Percentiles rank a stretch among this genome's conserved stretches.
phyloP scores from a whole-genome alignment of 2,888 invertebrate species.

The Auanema sp. region DNA sequence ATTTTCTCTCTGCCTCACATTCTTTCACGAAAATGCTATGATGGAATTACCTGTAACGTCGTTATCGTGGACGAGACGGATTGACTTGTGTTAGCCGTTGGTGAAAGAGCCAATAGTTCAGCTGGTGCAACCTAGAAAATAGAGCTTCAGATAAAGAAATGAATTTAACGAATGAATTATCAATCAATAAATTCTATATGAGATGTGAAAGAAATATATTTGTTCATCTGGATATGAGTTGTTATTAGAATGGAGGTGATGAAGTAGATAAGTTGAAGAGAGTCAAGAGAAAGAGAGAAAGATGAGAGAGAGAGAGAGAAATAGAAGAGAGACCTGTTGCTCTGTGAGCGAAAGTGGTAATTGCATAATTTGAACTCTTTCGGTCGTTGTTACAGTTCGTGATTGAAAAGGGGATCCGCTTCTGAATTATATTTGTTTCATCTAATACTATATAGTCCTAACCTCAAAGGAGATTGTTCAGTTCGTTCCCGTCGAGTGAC shows the following conservation, averaged over 20 bases:
- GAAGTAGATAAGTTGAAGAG: no score
- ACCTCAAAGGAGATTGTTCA: slow-evolving; percentile 46
- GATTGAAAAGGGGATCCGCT: slow-evolving; percentile 52
- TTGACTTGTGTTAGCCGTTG: slow-evolving; percentile 53
- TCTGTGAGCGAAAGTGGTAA: slow-evolving; percentile 47
- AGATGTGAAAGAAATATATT: background rate
- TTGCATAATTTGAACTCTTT: slow-evolving; percentile 60
- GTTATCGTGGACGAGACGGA: slow-evolving; percentile 53
- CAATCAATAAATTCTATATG: background rate
- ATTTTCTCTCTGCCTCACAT: no score
- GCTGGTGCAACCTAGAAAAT: slow-evolving; percentile 44
- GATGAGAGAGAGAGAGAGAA: background rate
- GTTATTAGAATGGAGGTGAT: no score
- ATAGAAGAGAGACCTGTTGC: slow-evolving; percentile 22
- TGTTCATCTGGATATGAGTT: background rate
- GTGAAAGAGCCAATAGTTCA: slow-evolving; percentile 49
- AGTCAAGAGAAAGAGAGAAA: no score
- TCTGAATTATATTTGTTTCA: slow-evolving; percentile 19
- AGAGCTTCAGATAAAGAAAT: no score
- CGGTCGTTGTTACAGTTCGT: slow-evolving; percentile 60
- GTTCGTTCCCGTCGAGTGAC: slow-evolving; percentile 56
- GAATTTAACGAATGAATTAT: background rate
- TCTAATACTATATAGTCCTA: background rate
- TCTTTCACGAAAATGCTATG: no score
- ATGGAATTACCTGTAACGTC: slow-evolving; percentile 33